phyloP scores from a whole-genome alignment of 1,140 invertebrate species.

The Drosophila tani region DNA sequence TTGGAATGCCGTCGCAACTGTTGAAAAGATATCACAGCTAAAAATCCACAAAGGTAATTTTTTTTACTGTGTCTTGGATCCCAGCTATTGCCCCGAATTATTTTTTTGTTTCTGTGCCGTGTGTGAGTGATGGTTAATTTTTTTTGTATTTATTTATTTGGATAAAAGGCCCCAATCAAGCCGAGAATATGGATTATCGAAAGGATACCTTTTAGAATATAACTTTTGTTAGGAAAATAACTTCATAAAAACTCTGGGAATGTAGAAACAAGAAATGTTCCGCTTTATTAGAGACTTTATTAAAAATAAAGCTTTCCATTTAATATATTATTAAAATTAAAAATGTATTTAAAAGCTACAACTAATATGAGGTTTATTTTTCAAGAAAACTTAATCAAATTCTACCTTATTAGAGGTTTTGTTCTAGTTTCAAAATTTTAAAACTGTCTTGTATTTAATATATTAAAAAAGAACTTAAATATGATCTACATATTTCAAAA shows the following conservation, averaged over 20 bases:
- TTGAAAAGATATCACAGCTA: constrained; percentile 12
- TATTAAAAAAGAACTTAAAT: too few species aligned
- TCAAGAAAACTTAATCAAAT: too few species aligned
- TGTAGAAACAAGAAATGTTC: too few species aligned
- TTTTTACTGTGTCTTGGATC: constrained; percentile 12
- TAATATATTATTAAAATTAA: too few species aligned
- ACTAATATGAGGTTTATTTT: too few species aligned
- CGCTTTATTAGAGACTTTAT: neutral
- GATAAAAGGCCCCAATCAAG: neutral
- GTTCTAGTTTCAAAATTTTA: too few species aligned
- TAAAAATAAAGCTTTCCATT: too few species aligned
- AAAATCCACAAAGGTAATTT: constrained; percentile 40
- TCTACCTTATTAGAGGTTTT: too few species aligned
- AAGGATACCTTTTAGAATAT: constrained; percentile 9
- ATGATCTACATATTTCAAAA: neutral
- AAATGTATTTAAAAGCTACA: too few species aligned
- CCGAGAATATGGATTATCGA: constrained; percentile 25
- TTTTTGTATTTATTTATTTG: neutral
- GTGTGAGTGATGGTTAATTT: constrained; percentile 5
- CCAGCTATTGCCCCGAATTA: constrained; percentile 1
- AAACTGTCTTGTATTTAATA: neutral
- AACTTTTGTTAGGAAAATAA: neutral
- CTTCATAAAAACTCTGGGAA: too few species aligned
- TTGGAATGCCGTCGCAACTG: constrained; percentile 55
- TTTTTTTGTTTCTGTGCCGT: constrained; percentile 23